phyloP scores from a whole-genome alignment of 2,113 vertebrate species.

The Aldabrachelys gigantea region DNA sequence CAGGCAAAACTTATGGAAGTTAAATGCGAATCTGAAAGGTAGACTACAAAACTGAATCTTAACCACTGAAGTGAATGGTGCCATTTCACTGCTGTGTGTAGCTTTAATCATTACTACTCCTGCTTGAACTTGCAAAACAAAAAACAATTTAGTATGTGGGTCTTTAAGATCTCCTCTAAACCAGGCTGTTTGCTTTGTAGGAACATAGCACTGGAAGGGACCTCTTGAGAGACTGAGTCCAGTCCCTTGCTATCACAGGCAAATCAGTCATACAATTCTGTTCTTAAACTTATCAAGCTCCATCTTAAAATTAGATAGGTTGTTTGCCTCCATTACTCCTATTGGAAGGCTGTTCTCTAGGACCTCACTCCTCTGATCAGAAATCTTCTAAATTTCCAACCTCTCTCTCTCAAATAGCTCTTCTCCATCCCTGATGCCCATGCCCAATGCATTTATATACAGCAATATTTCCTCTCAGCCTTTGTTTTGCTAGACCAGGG shows the following conservation, averaged over 20 bases:
- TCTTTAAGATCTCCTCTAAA: neutral
- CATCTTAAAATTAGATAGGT: neutral
- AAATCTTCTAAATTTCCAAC: neutral
- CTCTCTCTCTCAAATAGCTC: too few species aligned
- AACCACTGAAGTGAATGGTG: neutral
- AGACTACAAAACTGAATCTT: neutral
- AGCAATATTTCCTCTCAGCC: neutral
- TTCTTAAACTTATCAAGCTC: neutral
- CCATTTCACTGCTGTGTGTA: neutral
- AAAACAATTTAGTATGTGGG: neutral
- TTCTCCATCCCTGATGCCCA: neutral
- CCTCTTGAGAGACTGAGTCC: neutral
- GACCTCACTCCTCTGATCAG: neutral
- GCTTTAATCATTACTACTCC: neutral
- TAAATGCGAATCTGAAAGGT: neutral
- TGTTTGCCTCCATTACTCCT: neutral
- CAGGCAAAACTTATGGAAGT: neutral
- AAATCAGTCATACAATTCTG: neutral
- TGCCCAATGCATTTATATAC: neutral
- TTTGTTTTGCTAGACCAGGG: neutral
- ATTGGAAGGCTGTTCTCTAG: neutral
- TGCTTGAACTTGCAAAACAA: neutral
- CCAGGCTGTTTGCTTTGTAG: neutral
- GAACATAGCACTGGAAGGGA: neutral
- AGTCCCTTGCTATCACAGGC: neutral